Conservation (phyloP, 2,797 vertebrate genomes). For the Emydoidea blandingii region DNA sequence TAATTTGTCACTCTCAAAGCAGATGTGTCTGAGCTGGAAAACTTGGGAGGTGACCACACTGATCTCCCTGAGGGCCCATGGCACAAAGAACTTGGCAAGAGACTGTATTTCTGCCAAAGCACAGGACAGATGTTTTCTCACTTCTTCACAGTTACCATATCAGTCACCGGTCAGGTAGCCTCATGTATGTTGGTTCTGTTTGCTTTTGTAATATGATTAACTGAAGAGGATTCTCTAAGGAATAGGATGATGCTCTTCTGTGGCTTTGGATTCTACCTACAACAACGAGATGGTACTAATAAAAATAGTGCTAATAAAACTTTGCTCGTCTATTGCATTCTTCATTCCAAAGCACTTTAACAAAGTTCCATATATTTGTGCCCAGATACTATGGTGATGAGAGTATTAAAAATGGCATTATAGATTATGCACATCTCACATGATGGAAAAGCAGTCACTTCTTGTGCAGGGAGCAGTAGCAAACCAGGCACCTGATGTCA, state of each 20-base stretch:
- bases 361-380: not conserved
- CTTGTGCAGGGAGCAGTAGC: not conserved
- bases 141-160: not conserved
- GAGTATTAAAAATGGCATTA: not conserved
- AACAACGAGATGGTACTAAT: not conserved
- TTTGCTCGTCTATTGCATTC: not conserved
- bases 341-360: not conserved
- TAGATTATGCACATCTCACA: not conserved
- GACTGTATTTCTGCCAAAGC: not conserved
- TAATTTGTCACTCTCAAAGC: constrained; percentile 69
- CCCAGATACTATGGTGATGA: not conserved
- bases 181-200: not conserved
- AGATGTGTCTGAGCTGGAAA: constrained; percentile 65
- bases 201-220: not conserved
- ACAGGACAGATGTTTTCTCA: not conserved
- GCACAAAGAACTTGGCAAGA: constrained; percentile 9
- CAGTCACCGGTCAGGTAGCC: not conserved
- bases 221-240: not conserved
- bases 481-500: not conserved
- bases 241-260: constrained; percentile 1
- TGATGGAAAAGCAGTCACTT: constrained; percentile 2
- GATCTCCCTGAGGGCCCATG: constrained; percentile 20
- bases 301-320: not conserved
- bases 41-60: constrained; percentile 53
- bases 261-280: not conserved